Percentiles rank a stretch among this genome's conserved stretches.
Evolutionary conservation across 2,888 invertebrate species (phyloP).

Genomic region (Parapristionchus giblindavisi): DNA sequence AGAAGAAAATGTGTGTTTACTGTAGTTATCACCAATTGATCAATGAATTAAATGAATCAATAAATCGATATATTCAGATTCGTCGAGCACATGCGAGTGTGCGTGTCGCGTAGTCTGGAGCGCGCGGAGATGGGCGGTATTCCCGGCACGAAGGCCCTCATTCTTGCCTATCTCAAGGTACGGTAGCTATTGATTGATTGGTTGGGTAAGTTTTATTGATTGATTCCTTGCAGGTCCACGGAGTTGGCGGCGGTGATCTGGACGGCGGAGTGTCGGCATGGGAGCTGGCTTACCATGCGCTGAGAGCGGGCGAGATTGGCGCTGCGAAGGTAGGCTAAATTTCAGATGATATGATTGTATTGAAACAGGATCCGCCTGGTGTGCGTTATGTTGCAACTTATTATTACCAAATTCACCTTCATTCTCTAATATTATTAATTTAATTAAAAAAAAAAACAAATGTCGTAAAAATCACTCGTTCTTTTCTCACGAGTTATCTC

Average conservation of each 20-base stretch:
- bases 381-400: too few species aligned
- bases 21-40: background rate
- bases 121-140: constrained; percentile 64
- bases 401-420: too few species aligned
- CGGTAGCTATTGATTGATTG: background rate
- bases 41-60: background rate
- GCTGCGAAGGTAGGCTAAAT: constrained; percentile 39
- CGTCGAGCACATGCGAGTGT: constrained; percentile 58
- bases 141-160: constrained; percentile 60
- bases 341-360: background rate
- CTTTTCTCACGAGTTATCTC: too few species aligned
- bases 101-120: constrained; percentile 60
- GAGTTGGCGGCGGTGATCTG: background rate
- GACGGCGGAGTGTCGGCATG: constrained; percentile 23
- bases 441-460: too few species aligned
- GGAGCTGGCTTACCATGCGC: constrained; percentile 52
- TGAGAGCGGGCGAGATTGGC: constrained; percentile 53
- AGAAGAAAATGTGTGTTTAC: background rate
- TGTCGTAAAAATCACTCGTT: too few species aligned
- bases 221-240: constrained; percentile 1
- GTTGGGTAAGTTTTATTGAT: background rate
- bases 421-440: too few species aligned
- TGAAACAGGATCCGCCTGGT: too few species aligned
- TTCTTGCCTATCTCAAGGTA: constrained; percentile 66
- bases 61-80: constrained; percentile 39